Evolutionary conservation across 2,797 vertebrate genomes (phyloP).

Genomic region (Pteronotus mesoamericanus): DNA sequence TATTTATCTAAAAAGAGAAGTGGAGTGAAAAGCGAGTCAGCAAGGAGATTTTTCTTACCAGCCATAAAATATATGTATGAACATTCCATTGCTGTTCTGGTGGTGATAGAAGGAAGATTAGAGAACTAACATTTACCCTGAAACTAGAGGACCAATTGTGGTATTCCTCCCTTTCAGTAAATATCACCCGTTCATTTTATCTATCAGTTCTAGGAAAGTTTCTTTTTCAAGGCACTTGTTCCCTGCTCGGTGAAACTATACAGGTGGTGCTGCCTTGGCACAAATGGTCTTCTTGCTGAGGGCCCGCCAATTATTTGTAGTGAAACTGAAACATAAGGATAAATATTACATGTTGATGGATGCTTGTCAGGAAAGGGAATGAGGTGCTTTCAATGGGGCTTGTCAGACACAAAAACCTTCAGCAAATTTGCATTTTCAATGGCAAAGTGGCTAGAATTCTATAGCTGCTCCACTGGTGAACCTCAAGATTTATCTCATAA

Average conservation of each 20-base stretch:
- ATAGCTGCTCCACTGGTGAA: slow-evolving; percentile 82
- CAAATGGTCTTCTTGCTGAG: slow-evolving; percentile 70
- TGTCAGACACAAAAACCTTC: slow-evolving; percentile 77
- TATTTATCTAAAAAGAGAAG: not conserved
- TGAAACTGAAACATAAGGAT: slow-evolving; percentile 78
- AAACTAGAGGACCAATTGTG: slow-evolving; percentile 26
- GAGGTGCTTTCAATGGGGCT: slow-evolving; percentile 73
- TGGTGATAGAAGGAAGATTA: not conserved
- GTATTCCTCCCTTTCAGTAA: slow-evolving; percentile 13
- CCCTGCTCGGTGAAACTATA: slow-evolving; percentile 25
- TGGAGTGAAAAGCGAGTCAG: not conserved
- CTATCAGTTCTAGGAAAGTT: slow-evolving; percentile 59
- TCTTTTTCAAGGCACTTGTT: slow-evolving; percentile 61
- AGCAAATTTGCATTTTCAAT: slow-evolving; percentile 78
- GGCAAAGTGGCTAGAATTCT: slow-evolving; percentile 77
- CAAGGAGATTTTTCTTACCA: not conserved
- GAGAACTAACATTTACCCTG: not conserved
- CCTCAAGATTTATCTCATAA: slow-evolving; percentile 80
- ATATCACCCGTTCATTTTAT: slow-evolving; percentile 53
- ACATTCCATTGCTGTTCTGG: not conserved
- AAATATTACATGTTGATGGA: slow-evolving; percentile 83
- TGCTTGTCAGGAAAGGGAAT: slow-evolving; percentile 79
- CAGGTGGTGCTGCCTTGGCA: slow-evolving; percentile 76
- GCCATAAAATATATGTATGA: not conserved
- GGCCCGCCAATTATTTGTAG: slow-evolving; percentile 76